Evolutionary conservation across 2,888 invertebrate genomes (phyloP).

Genomic region (Drosophila borborema): DNA sequence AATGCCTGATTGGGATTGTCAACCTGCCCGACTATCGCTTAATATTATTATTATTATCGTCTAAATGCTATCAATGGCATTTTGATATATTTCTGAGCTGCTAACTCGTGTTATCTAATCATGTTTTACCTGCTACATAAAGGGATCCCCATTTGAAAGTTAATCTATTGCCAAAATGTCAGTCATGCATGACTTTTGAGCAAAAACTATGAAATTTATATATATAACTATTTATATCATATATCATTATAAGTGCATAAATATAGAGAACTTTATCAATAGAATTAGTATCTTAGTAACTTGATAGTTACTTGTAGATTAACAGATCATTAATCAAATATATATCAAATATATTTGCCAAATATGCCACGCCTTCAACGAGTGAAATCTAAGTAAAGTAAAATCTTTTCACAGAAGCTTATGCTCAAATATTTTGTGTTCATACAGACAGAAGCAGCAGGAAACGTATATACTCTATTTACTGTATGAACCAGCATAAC

Average conservation of each 20-base stretch:
- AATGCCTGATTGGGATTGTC: constrained; percentile 33
- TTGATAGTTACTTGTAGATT: too few relatives aligned
- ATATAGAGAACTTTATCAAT: not conserved
- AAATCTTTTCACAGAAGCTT: not conserved
- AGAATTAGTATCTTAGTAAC: too few relatives aligned
- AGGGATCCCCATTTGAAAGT: not conserved
- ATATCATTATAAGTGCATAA: not conserved
- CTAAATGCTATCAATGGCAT: not conserved
- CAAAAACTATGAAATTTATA: not conserved
- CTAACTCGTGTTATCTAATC: constrained; percentile 26
- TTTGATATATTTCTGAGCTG: not conserved
- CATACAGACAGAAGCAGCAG: not conserved
- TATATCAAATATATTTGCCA: too few relatives aligned
- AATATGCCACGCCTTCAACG: too few relatives aligned
- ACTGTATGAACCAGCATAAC: not conserved
- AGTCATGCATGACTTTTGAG: not conserved
- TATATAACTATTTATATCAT: not conserved
- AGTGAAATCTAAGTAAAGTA: too few relatives aligned
- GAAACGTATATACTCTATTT: not conserved
- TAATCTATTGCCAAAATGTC: not conserved
- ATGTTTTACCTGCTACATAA: too few relatives aligned
- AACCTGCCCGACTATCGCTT: not conserved
- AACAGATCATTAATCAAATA: too few relatives aligned
- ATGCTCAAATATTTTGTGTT: not conserved
- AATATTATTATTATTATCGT: constrained; percentile 11